phyloP scores from a whole-genome alignment of 2,113 vertebrate species.

The Sturnus vulgaris region DNA sequence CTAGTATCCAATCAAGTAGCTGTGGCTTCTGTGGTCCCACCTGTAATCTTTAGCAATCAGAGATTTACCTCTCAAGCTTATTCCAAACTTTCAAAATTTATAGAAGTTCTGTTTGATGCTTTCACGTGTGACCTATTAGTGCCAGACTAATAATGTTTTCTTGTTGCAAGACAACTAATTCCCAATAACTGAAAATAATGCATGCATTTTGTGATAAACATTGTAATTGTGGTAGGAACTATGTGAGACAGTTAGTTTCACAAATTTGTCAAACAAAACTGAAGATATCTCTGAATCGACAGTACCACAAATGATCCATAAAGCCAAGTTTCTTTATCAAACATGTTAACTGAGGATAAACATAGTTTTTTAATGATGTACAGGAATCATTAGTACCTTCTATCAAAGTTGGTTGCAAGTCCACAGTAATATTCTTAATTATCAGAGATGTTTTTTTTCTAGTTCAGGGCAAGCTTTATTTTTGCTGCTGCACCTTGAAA shows the following conservation, averaged over 20 bases:
- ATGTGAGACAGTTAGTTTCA: background rate
- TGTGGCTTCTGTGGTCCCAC: background rate
- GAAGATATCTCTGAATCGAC: background rate
- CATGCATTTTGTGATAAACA: background rate
- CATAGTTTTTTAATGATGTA: background rate
- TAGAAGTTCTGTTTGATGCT: background rate
- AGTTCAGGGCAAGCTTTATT: background rate
- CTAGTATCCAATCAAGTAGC: background rate
- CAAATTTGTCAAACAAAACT: background rate
- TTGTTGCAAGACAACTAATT: background rate
- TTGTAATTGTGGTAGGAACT: background rate
- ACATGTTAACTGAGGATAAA: background rate
- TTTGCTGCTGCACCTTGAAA: background rate
- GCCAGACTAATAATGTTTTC: background rate
- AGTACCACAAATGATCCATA: background rate
- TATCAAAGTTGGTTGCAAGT: background rate
- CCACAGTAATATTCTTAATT: background rate
- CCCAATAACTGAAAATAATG: background rate
- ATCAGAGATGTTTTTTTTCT: background rate
- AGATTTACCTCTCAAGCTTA: background rate
- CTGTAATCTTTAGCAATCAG: background rate
- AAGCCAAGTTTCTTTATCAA: background rate
- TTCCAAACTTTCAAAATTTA: background rate
- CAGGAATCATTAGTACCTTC: background rate
- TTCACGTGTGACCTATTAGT: background rate